A percentile compares a stretch with the other conserved stretches of the same genome.
Conservation (phyloP, 2,888 invertebrate species). For the Trimorus sp. region DNA sequence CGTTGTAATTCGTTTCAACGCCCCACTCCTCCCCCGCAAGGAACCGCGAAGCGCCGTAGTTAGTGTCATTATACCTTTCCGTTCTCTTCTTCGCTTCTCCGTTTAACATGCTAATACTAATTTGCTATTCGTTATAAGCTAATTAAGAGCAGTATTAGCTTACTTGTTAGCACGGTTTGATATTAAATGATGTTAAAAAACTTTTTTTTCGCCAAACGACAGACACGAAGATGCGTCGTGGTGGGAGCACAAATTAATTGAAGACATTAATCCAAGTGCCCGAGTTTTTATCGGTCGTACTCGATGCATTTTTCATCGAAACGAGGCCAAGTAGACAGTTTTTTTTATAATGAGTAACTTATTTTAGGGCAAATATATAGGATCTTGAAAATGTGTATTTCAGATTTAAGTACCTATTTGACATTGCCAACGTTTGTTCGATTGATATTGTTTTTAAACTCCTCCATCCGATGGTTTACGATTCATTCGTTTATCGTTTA, state of each 20-base stretch:
- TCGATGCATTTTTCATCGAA: no score
- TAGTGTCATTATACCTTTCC: slow-evolving; percentile 72
- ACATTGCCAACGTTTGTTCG: no score
- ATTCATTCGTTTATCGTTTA: no score
- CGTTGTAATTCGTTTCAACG: slow-evolving; percentile 58
- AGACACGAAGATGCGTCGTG: background rate
- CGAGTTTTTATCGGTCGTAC: background rate
- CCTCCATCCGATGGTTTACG: no score
- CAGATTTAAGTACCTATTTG: no score
- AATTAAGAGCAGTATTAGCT: slow-evolving; percentile 69
- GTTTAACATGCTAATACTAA: slow-evolving; percentile 73
- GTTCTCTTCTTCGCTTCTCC: slow-evolving; percentile 65
- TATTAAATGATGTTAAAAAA: slow-evolving; percentile 53
- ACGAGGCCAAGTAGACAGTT: no score
- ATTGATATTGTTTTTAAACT: no score
- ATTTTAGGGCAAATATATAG: no score
- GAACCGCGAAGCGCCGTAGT: slow-evolving; percentile 70
- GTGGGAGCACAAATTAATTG: background rate
- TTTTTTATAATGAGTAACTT: no score
- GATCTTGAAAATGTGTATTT: no score
- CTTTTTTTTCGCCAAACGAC: slow-evolving; percentile 24
- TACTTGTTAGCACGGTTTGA: slow-evolving; percentile 56
- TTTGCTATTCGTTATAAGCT: slow-evolving; percentile 76
- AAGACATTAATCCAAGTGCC: background rate
- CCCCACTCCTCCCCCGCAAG: slow-evolving; percentile 54